Percentiles rank a stretch among this genome's conserved stretches.
These are phyloP conservation scores for Falco biarmicus DNA, from an alignment of 2,797 vertebrate species.

Conservation along the genomic window DNA sequence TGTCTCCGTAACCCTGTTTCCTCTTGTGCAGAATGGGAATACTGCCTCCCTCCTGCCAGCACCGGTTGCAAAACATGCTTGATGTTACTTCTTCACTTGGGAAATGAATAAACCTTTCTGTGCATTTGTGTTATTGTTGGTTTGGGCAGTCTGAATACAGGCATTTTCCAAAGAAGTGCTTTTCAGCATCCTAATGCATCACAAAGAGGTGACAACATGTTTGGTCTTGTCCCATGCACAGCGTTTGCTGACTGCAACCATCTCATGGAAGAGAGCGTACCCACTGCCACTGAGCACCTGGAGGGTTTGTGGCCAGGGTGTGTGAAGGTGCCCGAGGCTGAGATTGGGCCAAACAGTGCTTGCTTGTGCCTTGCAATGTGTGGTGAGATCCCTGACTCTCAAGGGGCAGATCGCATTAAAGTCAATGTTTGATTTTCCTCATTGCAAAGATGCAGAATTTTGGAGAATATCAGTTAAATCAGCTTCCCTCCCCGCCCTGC, in stretches of 20 bases:
- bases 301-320: neutral
- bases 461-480: neutral
- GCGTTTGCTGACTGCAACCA: neutral
- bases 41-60: neutral
- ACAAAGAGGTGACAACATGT: neutral
- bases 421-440: neutral
- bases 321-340: neutral
- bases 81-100: neutral
- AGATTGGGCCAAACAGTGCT: neutral
- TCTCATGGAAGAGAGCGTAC: neutral
- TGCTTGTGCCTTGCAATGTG: neutral
- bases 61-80: neutral
- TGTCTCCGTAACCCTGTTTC: neutral
- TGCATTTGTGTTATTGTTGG: fast-evolving
- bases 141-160: neutral
- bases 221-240: neutral
- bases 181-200: fast-evolving
- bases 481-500: fast-evolving
- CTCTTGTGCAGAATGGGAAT: fast-evolving
- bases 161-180: neutral
- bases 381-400: neutral
- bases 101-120: neutral
- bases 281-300: neutral
- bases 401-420: neutral
- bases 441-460: neutral